Percentiles rank a stretch among this genome's conserved stretches.
Evolutionary conservation across 1,140 invertebrate genomes (phyloP).

Genomic region (Drosophila pseudoananassae): DNA sequence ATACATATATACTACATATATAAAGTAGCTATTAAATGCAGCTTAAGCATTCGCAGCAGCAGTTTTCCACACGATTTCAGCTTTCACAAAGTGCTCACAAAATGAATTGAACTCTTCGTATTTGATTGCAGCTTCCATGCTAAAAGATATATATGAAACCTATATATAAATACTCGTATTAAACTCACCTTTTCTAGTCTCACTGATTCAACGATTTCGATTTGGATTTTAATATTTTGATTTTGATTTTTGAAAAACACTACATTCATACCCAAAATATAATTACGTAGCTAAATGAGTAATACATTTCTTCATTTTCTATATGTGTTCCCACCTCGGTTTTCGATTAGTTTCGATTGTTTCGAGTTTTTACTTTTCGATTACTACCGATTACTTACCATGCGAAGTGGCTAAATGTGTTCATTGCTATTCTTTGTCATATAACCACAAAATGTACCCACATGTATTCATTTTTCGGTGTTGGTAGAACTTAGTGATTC

Average conservation of each 20-base stretch:
- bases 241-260: constrained; percentile 12
- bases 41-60: constrained; percentile 71
- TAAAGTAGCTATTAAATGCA: constrained; percentile 62
- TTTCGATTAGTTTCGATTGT: constrained; percentile 26
- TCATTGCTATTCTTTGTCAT: constrained; percentile 78
- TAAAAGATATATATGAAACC: constrained; percentile 30
- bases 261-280: constrained; percentile 33
- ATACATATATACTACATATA: constrained; percentile 35
- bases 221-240: constrained; percentile 8
- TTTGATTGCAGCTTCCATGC: constrained; percentile 60
- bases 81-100: constrained; percentile 65
- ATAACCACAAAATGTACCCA: constrained; percentile 71
- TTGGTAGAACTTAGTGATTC: constrained; percentile 77
- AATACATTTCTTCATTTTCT: constrained; percentile 54
- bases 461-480: constrained; percentile 74
- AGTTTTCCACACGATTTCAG: constrained; percentile 67
- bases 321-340: constrained; percentile 56
- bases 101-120: constrained; percentile 51
- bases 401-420: constrained; percentile 74
- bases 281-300: constrained; percentile 36
- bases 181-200: constrained; percentile 40
- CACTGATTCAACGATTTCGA: constrained; percentile 45
- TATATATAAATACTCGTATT: constrained; percentile 45
- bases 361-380: constrained; percentile 36
- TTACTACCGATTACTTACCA: constrained; percentile 50